These are phyloP conservation scores for Helicoverpa assulta DNA, from an alignment of 2,888 invertebrate genomes.

Conservation along the genomic window DNA sequence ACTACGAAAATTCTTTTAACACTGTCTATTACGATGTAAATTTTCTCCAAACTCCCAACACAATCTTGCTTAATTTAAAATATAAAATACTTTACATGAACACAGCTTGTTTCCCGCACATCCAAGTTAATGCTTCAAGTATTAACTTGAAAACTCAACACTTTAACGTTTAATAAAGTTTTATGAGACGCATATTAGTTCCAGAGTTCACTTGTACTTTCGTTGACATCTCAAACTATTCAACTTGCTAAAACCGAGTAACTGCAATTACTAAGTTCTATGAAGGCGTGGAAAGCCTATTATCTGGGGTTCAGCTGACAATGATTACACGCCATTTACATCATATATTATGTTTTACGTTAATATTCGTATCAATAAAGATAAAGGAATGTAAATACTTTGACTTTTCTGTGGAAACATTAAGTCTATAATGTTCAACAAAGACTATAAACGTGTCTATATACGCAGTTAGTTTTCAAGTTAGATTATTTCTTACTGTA, in stretches of 20 bases:
- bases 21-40: neutral
- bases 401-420: conserved; percentile 18
- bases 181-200: conserved; percentile 51
- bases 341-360: conserved; percentile 24
- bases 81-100: conserved; percentile 24
- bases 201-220: conserved; percentile 54
- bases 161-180: conserved; percentile 41
- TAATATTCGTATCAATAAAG: conserved; percentile 16
- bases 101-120: conserved; percentile 2
- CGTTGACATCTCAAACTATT: conserved; percentile 43
- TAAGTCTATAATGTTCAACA: too few species aligned
- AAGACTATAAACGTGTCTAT: neutral
- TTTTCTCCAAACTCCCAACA: conserved; percentile 5
- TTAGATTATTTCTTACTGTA: neutral
- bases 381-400: conserved; percentile 30
- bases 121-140: conserved; percentile 37
- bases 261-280: conserved; percentile 49
- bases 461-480: neutral
- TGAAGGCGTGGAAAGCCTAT: conserved; percentile 35
- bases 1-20: neutral
- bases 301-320: conserved; percentile 33
- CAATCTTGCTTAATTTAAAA: conserved; percentile 28
- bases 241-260: conserved; percentile 37
- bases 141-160: conserved; percentile 35
- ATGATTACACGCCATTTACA: conserved; percentile 32